Evolutionary conservation across 2,113 vertebrate species (phyloP).

Genomic region (Lucifuga dentata): DNA sequence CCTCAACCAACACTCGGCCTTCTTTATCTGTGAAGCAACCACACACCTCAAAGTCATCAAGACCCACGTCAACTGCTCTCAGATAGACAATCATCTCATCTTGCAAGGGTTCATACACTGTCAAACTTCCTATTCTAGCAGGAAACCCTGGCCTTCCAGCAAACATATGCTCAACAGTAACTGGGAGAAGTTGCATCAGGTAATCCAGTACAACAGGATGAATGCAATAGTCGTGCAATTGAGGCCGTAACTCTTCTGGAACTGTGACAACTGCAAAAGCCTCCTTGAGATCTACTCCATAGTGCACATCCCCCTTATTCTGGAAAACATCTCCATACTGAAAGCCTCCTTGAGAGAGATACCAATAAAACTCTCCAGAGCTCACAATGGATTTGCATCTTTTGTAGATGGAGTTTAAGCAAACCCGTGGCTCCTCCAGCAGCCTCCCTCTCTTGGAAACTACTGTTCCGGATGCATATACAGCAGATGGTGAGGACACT

Average conservation of each 20-base stretch:
- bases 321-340: slow-evolving; percentile 84
- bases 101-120: slow-evolving; percentile 81
- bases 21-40: slow-evolving; percentile 86
- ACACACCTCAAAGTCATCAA: slow-evolving; percentile 83
- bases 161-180: slow-evolving; percentile 62
- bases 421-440: slow-evolving; percentile 81
- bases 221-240: slow-evolving; percentile 84
- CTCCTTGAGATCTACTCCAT: slow-evolving; percentile 84
- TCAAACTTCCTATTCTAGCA: slow-evolving; percentile 84
- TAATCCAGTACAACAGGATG: slow-evolving; percentile 89
- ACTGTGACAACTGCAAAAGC: slow-evolving; percentile 80
- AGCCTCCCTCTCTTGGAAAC: slow-evolving; percentile 47
- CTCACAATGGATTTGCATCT: slow-evolving; percentile 81
- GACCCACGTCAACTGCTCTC: slow-evolving; percentile 74
- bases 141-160: slow-evolving; percentile 80
- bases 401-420: slow-evolving; percentile 76
- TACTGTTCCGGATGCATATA: slow-evolving; percentile 84
- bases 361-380: slow-evolving; percentile 80
- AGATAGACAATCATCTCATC: slow-evolving; percentile 88
- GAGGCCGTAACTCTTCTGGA: slow-evolving; percentile 66
- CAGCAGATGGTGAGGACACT: slow-evolving; percentile 76
- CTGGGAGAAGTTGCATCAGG: slow-evolving; percentile 83
- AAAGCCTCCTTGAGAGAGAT: slow-evolving; percentile 82
- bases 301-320: slow-evolving; percentile 83
- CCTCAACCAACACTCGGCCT: slow-evolving; percentile 84